A percentile compares a stretch with the other conserved stretches of the same genome.
These are phyloP conservation scores for Cryptotermes secundus DNA, from an alignment of 1,140 invertebrate species.

Conservation along the genomic window DNA sequence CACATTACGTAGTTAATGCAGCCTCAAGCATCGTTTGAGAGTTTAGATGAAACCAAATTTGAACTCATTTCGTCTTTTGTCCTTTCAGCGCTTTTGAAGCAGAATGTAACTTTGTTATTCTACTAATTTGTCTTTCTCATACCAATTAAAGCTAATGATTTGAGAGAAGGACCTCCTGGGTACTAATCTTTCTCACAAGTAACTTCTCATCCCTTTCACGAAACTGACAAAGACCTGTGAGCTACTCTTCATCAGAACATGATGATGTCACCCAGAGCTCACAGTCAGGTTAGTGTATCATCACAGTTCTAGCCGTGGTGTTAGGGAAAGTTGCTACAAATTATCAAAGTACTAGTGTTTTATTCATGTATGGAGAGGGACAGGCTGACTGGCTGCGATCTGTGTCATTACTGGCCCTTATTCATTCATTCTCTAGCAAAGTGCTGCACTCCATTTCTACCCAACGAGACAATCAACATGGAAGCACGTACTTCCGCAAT, in stretches of 20 bases:
- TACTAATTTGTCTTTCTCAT: too few species aligned
- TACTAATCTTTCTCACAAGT: background rate
- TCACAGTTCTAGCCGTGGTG: background rate
- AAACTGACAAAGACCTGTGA: background rate
- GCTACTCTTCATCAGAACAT: background rate
- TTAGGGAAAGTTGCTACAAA: background rate
- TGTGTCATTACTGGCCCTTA: background rate
- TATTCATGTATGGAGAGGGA: background rate
- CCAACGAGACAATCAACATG: background rate
- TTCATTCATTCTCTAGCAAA: background rate
- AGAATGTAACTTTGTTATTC: too few species aligned
- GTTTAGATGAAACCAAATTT: too few species aligned
- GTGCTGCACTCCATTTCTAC: background rate
- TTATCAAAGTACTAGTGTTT: background rate
- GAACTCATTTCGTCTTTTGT: too few species aligned
- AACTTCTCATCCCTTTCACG: background rate
- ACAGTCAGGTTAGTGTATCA: background rate
- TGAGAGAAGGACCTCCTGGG: background rate
- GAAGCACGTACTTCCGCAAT: background rate
- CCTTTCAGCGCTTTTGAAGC: too few species aligned
- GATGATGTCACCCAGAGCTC: background rate
- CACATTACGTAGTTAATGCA: too few species aligned
- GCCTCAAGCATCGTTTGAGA: too few species aligned
- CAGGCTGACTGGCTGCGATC: background rate
- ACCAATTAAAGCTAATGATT: background rate